Percentiles rank a stretch among this genome's conserved stretches.
Evolutionary conservation across 2,888 invertebrate genomes (phyloP).

Genomic region (Gymnoscelis rufifasciata): DNA sequence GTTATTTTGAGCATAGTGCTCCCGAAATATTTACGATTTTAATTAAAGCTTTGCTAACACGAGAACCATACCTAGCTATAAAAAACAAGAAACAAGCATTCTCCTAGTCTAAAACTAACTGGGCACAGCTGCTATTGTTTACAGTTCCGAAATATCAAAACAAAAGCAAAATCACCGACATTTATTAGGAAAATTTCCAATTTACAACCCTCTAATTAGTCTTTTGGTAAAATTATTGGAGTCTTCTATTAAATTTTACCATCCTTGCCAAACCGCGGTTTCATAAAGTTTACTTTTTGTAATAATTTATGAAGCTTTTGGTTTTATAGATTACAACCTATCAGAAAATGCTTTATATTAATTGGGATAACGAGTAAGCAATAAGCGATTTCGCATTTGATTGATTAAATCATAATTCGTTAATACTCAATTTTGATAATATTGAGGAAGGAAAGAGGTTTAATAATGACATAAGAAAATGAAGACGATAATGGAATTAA

Average conservation of each 20-base stretch:
- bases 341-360: background rate
- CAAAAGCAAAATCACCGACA: background rate
- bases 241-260: slow-evolving; percentile 12
- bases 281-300: slow-evolving; percentile 3
- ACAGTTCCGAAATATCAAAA: background rate
- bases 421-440: too few species aligned
- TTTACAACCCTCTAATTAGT: slow-evolving; percentile 11
- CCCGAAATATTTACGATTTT: too few species aligned
- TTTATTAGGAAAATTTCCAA: slow-evolving; percentile 11
- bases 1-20: too few species aligned
- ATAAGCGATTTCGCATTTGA: background rate
- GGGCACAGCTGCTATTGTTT: too few species aligned
- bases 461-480: too few species aligned
- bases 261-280: slow-evolving; percentile 6
- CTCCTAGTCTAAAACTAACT: too few species aligned
- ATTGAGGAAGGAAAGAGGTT: too few species aligned
- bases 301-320: background rate
- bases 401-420: background rate
- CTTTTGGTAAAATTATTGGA: slow-evolving; percentile 9
- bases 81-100: too few species aligned
- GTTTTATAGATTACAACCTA: background rate
- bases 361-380: background rate
- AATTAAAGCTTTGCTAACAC: too few species aligned
- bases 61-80: too few species aligned
- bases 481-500: too few species aligned